A percentile compares a stretch with the other conserved stretches of the same genome.
These are phyloP conservation scores for Drosophila parthenogenetica DNA, from an alignment of 2,888 invertebrate genomes.

Conservation along the genomic window DNA sequence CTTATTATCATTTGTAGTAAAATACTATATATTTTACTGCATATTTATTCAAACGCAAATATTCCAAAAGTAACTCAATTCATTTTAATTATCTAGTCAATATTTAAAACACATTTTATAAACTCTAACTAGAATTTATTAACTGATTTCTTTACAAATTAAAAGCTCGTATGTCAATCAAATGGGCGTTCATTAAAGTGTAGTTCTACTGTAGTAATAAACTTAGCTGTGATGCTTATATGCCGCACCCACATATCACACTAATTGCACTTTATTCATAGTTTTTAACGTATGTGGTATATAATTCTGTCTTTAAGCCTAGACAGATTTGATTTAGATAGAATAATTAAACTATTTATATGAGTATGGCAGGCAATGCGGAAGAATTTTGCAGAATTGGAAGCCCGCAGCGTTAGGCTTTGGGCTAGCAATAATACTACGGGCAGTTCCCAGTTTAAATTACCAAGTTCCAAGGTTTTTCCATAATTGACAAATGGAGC, in stretches of 20 bases:
- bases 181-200: neutral
- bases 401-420: slow-evolving; percentile 32
- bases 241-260: slow-evolving; percentile 41
- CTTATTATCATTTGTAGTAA: too few species aligned
- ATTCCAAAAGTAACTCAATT: too few species aligned
- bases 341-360: slow-evolving; percentile 18
- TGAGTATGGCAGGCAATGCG: slow-evolving; percentile 39
- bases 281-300: neutral
- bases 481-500: slow-evolving; percentile 32
- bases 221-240: slow-evolving; percentile 17
- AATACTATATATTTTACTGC: too few species aligned
- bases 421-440: neutral
- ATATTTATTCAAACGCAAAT: too few species aligned
- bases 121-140: too few species aligned
- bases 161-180: too few species aligned
- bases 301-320: slow-evolving; percentile 6
- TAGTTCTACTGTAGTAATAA: slow-evolving; percentile 12
- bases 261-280: slow-evolving; percentile 42
- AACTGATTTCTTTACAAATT: too few species aligned
- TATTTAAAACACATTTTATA: too few species aligned
- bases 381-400: slow-evolving; percentile 33
- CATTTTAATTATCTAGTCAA: too few species aligned
- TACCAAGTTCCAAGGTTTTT: slow-evolving; percentile 25
- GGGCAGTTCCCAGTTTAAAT: neutral
- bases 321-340: slow-evolving; percentile 11